Evolutionary conservation across 2,888 invertebrate species (phyloP).

Genomic region (Amitus sp.): DNA sequence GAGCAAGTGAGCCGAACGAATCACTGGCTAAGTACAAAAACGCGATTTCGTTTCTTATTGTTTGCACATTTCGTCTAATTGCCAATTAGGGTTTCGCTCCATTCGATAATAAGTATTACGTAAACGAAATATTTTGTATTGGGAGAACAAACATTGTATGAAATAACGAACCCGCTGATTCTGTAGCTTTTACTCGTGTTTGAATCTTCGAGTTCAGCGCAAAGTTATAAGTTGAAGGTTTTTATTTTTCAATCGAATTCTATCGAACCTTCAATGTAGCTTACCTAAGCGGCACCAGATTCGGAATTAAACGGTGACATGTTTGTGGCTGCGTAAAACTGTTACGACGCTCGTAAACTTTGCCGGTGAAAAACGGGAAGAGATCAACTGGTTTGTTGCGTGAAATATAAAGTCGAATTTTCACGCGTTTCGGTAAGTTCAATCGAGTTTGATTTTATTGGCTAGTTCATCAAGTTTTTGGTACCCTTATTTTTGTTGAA

Average conservation of each 20-base stretch:
- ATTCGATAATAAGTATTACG: neutral
- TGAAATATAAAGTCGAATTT: slow-evolving; percentile 36
- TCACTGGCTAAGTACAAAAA: slow-evolving; percentile 24
- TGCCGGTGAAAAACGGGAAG: slow-evolving; percentile 17
- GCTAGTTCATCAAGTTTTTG: slow-evolving; percentile 9
- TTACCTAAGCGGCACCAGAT: slow-evolving; percentile 15
- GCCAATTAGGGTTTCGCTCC: slow-evolving; percentile 18
- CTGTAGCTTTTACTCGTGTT: no score
- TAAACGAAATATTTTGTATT: neutral
- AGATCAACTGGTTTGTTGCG: slow-evolving; percentile 30
- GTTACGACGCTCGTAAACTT: slow-evolving; percentile 27
- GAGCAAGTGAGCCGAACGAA: slow-evolving; percentile 25
- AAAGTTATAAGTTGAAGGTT: no score
- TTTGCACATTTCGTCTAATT: slow-evolving; percentile 26
- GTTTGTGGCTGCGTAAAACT: slow-evolving; percentile 29
- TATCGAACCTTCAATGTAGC: slow-evolving; percentile 16
- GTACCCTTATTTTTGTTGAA: neutral
- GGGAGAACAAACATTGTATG: neutral
- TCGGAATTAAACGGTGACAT: slow-evolving; percentile 20
- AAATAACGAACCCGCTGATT: neutral
- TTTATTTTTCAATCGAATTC: slow-evolving; percentile 18
- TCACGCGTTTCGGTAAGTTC: slow-evolving; percentile 21
- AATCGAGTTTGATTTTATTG: slow-evolving; percentile 22
- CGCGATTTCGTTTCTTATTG: slow-evolving; percentile 18
- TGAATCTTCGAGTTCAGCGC: no score